A percentile compares a stretch with the other conserved stretches of the same genome.
phyloP scores from a whole-genome alignment of 2,113 vertebrate species.

The Gasterosteus aculeatus region DNA sequence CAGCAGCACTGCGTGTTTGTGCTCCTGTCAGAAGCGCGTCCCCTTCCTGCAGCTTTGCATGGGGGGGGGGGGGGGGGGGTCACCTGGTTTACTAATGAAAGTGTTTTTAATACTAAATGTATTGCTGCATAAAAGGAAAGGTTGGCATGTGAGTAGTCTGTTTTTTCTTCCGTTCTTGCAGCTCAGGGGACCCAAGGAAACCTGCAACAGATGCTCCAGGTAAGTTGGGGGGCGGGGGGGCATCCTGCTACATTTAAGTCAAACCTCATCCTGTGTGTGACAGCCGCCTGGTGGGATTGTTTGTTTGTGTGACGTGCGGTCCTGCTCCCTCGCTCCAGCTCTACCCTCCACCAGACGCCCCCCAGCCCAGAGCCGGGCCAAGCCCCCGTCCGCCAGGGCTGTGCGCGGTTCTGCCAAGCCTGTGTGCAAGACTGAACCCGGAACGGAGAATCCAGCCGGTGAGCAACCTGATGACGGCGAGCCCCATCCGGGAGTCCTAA shows the following conservation, averaged over 20 bases:
- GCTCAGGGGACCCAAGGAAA: conserved; percentile 68
- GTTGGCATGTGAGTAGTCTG: background rate
- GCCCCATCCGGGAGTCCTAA: background rate
- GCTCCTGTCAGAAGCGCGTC: conserved; percentile 44
- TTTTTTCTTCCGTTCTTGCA: conserved; percentile 43
- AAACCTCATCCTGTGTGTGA: background rate
- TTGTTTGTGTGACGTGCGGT: conserved; percentile 21
- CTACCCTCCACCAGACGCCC: conserved; percentile 69
- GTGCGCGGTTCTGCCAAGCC: conserved; percentile 83
- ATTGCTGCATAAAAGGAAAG: background rate
- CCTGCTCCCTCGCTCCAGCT: conserved; percentile 49
- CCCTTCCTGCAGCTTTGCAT: conserved; percentile 49
- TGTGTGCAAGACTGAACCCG: conserved; percentile 91
- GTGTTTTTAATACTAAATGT: background rate
- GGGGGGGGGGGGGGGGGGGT: conserved; percentile 66
- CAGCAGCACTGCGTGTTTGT: background rate
- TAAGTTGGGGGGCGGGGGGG: conserved; percentile 16
- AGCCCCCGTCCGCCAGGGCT: conserved; percentile 77
- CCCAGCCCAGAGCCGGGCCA: conserved; percentile 77
- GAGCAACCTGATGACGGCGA: conserved; percentile 52
- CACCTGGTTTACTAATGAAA: conserved; percentile 42
- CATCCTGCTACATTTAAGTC: background rate
- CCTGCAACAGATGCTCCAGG: conserved; percentile 63
- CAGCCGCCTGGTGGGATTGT: background rate
- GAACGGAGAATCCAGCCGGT: conserved; percentile 82